A percentile compares a stretch with the other conserved stretches of the same genome.
Evolutionary conservation across 2,113 vertebrate genomes (phyloP).

Genomic region (Neotoma lepida): DNA sequence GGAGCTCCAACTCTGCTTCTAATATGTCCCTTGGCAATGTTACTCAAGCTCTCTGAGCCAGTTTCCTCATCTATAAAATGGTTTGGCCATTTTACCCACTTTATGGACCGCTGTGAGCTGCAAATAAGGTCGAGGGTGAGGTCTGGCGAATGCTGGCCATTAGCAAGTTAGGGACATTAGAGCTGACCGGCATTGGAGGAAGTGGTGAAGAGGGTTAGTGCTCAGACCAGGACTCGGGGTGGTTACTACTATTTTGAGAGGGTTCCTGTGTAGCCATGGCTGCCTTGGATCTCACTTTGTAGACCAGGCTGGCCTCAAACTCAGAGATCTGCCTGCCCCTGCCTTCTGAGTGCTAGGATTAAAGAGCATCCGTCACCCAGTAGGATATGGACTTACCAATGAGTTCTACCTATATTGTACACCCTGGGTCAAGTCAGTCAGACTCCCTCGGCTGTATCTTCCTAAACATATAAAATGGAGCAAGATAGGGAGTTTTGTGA

Average conservation of each 20-base stretch:
- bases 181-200: neutral
- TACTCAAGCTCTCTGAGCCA: neutral
- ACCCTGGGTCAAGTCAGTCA: neutral
- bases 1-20: neutral
- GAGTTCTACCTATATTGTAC: neutral
- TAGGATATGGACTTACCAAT: fast-evolving
- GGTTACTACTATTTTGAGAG: neutral
- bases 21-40: neutral
- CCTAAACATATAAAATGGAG: neutral
- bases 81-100: neutral
- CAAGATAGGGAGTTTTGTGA: neutral
- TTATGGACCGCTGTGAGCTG: neutral
- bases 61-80: neutral
- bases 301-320: neutral
- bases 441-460: neutral
- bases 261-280: neutral
- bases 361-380: neutral
- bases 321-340: neutral
- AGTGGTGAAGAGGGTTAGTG: neutral
- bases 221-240: neutral
- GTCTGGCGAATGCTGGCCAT: neutral
- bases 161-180: too few relatives aligned
- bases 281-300: neutral
- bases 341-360: neutral
- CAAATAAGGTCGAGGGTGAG: neutral